A percentile compares a stretch with the other conserved stretches of the same genome.
phyloP scores from a whole-genome alignment of 2,888 invertebrate genomes.

The Nephrotoma flavescens region DNA sequence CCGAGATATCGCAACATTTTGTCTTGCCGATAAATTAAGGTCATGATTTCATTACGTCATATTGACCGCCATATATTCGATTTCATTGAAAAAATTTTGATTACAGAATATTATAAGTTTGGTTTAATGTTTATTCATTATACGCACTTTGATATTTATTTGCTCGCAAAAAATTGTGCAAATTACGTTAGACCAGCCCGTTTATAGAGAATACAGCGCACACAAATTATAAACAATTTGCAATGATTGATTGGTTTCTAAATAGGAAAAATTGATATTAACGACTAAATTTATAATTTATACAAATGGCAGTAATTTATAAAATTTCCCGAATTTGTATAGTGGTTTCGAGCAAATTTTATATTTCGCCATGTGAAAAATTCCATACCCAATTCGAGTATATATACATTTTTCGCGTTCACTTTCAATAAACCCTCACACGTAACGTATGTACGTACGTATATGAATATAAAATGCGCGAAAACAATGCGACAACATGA shows the following conservation, averaged over 20 bases:
- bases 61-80: neutral
- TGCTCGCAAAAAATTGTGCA: no score
- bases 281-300: neutral
- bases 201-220: no score
- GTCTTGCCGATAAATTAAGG: neutral
- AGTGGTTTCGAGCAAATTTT: neutral
- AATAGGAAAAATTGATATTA: neutral
- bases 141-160: no score
- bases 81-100: neutral
- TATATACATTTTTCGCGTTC: neutral
- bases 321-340: neutral
- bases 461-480: neutral
- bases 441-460: neutral
- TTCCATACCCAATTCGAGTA: no score
- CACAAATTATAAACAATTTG: neutral
- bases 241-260: neutral
- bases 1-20: neutral
- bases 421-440: neutral
- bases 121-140: neutral
- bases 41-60: neutral
- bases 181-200: no score
- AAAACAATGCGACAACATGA: neutral
- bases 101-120: neutral
- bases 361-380: no score
- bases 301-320: neutral